Evolutionary conservation across 2,888 invertebrate genomes (phyloP).

Genomic region (Nasonia oneida): DNA sequence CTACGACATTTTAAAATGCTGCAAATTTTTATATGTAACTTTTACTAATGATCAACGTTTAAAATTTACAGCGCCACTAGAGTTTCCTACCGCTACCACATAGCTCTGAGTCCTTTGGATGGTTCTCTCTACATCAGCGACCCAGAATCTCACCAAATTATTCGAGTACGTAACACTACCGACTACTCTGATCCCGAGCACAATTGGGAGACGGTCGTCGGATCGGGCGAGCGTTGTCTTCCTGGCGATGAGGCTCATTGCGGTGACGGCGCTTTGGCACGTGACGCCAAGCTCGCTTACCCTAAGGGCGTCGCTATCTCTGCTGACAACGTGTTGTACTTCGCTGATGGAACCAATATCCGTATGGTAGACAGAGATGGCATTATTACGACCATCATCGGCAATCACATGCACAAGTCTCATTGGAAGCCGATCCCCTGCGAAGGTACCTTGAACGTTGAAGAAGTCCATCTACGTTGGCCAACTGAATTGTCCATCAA

Average conservation of each 20-base stretch:
- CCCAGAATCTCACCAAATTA: conserved; percentile 96
- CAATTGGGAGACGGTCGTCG: conserved; percentile 97
- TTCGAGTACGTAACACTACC: conserved; percentile 90
- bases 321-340: conserved; percentile 94
- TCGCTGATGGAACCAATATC: conserved; percentile 97
- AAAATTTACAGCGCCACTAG: conserved; percentile 87
- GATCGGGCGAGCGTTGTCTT: conserved; percentile 95
- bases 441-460: conserved; percentile 93
- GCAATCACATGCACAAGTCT: conserved; percentile 95
- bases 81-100: conserved; percentile 97
- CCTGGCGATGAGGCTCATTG: conserved; percentile 97
- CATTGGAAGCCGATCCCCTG: conserved; percentile 97
- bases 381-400: conserved; percentile 94
- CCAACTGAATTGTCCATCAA: conserved; percentile 97
- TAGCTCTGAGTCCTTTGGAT: conserved; percentile 96
- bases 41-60: conserved; percentile 6
- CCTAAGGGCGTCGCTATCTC: conserved; percentile 98
- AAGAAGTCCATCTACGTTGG: conserved; percentile 96
- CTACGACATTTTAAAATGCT: not conserved
- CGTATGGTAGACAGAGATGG: conserved; percentile 96
- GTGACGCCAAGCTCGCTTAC: conserved; percentile 96
- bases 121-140: conserved; percentile 97
- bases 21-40: not conserved
- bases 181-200: conserved; percentile 92
- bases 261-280: conserved; percentile 95